These are phyloP conservation scores for Willowsia nigromaculata DNA, from an alignment of 2,888 invertebrate genomes.

Conservation along the genomic window DNA sequence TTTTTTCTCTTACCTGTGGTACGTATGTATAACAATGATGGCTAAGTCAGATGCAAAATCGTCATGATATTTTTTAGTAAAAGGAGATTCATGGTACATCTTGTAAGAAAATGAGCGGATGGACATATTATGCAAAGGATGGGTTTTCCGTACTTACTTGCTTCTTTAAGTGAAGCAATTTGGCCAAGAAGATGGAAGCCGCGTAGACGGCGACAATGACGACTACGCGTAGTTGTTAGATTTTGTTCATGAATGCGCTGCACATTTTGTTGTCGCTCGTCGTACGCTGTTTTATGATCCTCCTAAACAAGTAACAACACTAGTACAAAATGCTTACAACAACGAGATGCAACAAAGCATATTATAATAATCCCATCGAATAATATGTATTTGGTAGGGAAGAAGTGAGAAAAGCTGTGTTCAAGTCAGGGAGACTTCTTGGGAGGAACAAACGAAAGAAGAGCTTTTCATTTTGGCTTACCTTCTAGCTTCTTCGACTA, in stretches of 20 bases:
- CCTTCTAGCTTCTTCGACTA: conserved; percentile 23
- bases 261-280: conserved; percentile 40
- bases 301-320: conserved; percentile 42
- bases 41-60: not conserved
- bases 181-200: conserved; percentile 43
- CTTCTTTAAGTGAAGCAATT: conserved; percentile 36
- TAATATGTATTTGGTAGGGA: not conserved
- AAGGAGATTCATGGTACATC: conserved; percentile 26
- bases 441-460: conserved; percentile 22
- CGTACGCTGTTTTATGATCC: conserved; percentile 45
- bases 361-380: no score
- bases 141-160: conserved; percentile 43
- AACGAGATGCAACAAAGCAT: conserved; percentile 25
- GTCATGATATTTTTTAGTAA: conserved; percentile 32
- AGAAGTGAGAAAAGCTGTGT: conserved; percentile 27
- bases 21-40: not conserved
- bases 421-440: conserved; percentile 41
- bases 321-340: conserved; percentile 43
- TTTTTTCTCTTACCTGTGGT: conserved; percentile 36
- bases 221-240: conserved; percentile 62
- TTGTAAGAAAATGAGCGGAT: conserved; percentile 53
- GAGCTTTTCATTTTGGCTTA: conserved; percentile 51
- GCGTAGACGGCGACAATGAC: conserved; percentile 67
- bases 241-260: conserved; percentile 53
- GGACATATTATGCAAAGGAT: conserved; percentile 21